Percentiles rank a stretch among this genome's conserved stretches.
Conservation (phyloP, 2,888 invertebrate species). For the Metellina segmentata region DNA sequence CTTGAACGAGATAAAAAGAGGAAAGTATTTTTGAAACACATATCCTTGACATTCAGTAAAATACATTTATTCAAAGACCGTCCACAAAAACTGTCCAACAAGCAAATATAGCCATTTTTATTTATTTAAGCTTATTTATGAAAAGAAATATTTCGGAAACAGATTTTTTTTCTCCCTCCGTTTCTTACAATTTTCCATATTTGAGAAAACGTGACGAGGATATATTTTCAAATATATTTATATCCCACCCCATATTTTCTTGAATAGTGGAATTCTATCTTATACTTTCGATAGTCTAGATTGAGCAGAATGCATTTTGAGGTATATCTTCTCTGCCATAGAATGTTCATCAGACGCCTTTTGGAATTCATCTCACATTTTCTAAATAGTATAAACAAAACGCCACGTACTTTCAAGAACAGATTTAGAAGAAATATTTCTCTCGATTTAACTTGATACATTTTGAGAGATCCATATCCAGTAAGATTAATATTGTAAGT, state of each 20-base stretch:
- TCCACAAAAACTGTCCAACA: constrained; percentile 46
- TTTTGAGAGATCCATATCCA: no score
- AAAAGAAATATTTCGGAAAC: constrained; percentile 54
- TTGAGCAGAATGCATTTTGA: no score
- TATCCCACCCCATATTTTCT: background rate
- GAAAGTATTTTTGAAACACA: background rate
- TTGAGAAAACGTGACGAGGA: constrained; percentile 30
- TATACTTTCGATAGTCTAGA: background rate
- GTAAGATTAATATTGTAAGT: no score
- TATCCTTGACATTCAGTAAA: constrained; percentile 37
- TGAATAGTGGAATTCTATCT: constrained; percentile 24
- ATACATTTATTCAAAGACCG: constrained; percentile 53
- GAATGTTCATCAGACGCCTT: no score
- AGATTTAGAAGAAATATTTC: no score
- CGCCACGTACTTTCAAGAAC: no score
- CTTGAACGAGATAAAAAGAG: background rate
- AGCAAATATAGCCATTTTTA: constrained; percentile 53
- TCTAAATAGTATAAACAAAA: no score
- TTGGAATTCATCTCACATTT: no score
- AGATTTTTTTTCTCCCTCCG: constrained; percentile 32
- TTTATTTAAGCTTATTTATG: constrained; percentile 53
- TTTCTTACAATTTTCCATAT: constrained; percentile 34
- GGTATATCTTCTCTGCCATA: no score
- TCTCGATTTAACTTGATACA: no score
- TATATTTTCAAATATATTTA: constrained; percentile 10